phyloP scores from a whole-genome alignment of 2,888 invertebrate genomes.

The Aethes cnicana region DNA sequence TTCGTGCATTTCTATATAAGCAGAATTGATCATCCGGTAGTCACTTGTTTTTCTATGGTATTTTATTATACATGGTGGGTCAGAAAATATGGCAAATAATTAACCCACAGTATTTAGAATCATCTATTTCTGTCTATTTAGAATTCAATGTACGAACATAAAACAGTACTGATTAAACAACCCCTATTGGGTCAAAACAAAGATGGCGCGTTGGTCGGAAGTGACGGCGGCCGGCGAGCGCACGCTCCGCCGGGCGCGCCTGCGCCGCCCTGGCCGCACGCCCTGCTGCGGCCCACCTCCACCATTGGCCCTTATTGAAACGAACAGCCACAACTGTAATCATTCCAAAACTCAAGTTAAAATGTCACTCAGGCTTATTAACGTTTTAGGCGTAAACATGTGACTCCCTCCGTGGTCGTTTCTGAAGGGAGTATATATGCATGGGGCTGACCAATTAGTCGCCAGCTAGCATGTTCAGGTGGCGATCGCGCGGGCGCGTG shows the following conservation, averaged over 20 bases:
- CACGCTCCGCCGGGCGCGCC: conserved; percentile 64
- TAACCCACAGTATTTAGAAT: too few relatives aligned
- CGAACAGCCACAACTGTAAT: conserved; percentile 50
- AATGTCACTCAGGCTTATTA: conserved; percentile 46
- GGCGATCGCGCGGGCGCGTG: conserved; percentile 66
- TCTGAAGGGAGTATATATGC: conserved; percentile 72
- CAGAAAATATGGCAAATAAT: too few relatives aligned
- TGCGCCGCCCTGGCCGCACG: conserved; percentile 70
- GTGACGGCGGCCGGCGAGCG: conserved; percentile 62
- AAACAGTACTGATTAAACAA: neutral
- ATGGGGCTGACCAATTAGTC: conserved; percentile 75
- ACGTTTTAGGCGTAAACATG: conserved; percentile 55
- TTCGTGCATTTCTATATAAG: too few relatives aligned
- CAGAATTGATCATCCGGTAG: too few relatives aligned
- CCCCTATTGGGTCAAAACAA: conserved; percentile 48
- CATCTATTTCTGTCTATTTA: too few relatives aligned
- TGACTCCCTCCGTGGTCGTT: conserved; percentile 60
- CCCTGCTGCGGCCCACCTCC: conserved; percentile 59
- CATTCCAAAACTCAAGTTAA: conserved; percentile 42
- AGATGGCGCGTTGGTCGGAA: conserved; percentile 59
- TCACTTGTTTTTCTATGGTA: too few relatives aligned
- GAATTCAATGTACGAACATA: too few relatives aligned
- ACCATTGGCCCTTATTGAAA: conserved; percentile 58
- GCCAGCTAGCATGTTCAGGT: conserved; percentile 71
- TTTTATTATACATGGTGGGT: too few relatives aligned